Base-by-base conservation (phyloP, 2,888 invertebrate species). In the Eumerus sabulonum region DNA sequence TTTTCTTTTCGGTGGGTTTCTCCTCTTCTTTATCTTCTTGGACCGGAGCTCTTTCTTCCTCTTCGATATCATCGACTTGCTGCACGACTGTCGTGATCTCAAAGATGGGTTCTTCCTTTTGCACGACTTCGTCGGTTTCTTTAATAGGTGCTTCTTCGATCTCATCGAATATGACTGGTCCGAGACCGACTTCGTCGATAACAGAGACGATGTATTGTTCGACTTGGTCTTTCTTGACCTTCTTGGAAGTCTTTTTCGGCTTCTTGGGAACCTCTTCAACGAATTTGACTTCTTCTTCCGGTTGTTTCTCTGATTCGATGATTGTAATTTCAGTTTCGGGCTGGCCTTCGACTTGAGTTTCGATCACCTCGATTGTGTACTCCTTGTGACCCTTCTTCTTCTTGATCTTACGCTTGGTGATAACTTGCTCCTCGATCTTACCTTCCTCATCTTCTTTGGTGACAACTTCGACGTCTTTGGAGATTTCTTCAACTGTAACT, bases 341-440 rank as follows among this genome's bases (percentile, higher is more conserved):
- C 84, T 90, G 85, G 82, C 87, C 84, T 85, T 90, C 82, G 56
- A 87, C 79, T 83, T 90, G 86, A n/a, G 89, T 85, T 1, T 90
- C 90, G 2, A 89, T 86, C 12, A 87, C 84, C 81, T 90, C 90
- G 0, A 91, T 90, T 7, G 90, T 85, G 82, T 90, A 90, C 76
- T 89, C 85, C 51, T 90, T 90, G 0, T 85, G 84, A 1, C 89
- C 90, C 54, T 87, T 88, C 67, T 85, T 87, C 66, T 89, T 90
- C 82, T 89, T 91, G 1, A 90, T 88, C 4, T 88, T 86, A 0
- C 90, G 90, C 74, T 89, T 91, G 7, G 89, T 90, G 0, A 87
- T 87, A 4, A 86, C 87, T 48, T 87, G 87, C 73, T 86, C 86
- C 35, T 86, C 86, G 1, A 86, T 81, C 60, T 87, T 87, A 1